A percentile compares a stretch with the other conserved stretches of the same genome.
phyloP scores from a whole-genome alignment of 2,888 invertebrate species.

The Polydesmus complanatus region DNA sequence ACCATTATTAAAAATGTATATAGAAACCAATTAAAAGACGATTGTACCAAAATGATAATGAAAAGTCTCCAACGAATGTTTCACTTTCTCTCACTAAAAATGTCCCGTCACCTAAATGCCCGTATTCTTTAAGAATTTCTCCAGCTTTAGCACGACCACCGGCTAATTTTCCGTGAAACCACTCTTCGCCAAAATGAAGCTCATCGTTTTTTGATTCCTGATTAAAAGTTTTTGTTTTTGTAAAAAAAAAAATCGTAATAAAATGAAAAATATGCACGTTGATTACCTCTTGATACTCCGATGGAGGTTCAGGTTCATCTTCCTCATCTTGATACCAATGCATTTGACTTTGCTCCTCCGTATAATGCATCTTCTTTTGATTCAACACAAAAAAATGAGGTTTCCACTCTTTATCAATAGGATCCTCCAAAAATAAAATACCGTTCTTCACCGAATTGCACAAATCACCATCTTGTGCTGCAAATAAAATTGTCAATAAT shows the following conservation, averaged over 20 bases:
- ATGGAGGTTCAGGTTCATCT: slow-evolving; percentile 45
- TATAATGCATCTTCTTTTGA: slow-evolving; percentile 73
- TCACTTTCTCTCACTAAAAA: slow-evolving; percentile 83
- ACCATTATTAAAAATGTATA: background rate
- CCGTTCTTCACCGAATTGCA: slow-evolving; percentile 61
- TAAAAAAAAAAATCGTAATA: background rate
- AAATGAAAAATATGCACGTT: background rate
- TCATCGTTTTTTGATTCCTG: slow-evolving; percentile 65
- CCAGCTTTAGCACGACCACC: slow-evolving; percentile 69
- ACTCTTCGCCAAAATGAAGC: slow-evolving; percentile 77
- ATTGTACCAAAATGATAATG: slow-evolving; percentile 73
- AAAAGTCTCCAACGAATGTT: slow-evolving; percentile 91
- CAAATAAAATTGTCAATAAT: slow-evolving; percentile 8
- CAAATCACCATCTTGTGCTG: slow-evolving; percentile 30
- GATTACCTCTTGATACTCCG: slow-evolving; percentile 27
- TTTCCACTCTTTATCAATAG: slow-evolving; percentile 64
- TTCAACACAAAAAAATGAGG: slow-evolving; percentile 87
- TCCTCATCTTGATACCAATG: slow-evolving; percentile 19
- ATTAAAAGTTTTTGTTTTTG: slow-evolving; percentile 30
- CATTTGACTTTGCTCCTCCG: slow-evolving; percentile 43
- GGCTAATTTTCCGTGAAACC: slow-evolving; percentile 80
- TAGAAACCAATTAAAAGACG: background rate
- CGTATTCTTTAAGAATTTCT: slow-evolving; percentile 53
- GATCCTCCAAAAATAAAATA: slow-evolving; percentile 74
- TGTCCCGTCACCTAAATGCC: slow-evolving; percentile 76